Conservation (phyloP, 2,113 vertebrate genomes). For the Plectropomus leopardus region DNA sequence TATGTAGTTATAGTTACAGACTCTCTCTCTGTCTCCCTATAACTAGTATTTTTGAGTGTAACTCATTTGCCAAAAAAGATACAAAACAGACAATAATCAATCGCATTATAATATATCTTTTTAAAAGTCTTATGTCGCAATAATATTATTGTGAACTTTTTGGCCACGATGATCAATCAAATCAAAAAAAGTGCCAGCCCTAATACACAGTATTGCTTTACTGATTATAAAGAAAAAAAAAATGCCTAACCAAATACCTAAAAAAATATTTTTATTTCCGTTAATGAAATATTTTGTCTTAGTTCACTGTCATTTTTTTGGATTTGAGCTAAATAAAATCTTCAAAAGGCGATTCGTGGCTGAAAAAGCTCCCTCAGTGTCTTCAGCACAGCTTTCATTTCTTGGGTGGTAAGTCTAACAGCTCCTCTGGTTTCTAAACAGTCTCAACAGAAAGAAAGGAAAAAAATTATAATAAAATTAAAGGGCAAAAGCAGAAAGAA, state of each 20-base stretch:
- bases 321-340: constrained; percentile 6
- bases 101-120: too few relatives aligned
- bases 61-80: too few relatives aligned
- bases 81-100: too few relatives aligned
- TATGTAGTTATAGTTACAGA: too few relatives aligned
- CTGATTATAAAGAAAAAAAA: not conserved
- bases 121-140: too few relatives aligned
- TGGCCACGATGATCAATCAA: too few relatives aligned
- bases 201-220: not conserved
- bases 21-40: too few relatives aligned
- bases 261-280: not conserved
- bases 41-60: too few relatives aligned
- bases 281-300: not conserved
- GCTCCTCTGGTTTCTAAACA: not conserved
- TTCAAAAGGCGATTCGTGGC: not conserved
- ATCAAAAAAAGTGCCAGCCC: too few relatives aligned
- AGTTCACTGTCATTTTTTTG: not conserved
- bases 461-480: constrained; percentile 25
- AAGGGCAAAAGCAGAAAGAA: constrained; percentile 49
- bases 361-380: not conserved
- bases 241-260: not conserved
- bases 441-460: constrained; percentile 6
- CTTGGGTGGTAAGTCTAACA: not conserved
- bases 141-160: too few relatives aligned
- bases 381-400: not conserved